Conservation (phyloP, 1,140 invertebrate genomes). For the Dolichoris vasculosae region DNA sequence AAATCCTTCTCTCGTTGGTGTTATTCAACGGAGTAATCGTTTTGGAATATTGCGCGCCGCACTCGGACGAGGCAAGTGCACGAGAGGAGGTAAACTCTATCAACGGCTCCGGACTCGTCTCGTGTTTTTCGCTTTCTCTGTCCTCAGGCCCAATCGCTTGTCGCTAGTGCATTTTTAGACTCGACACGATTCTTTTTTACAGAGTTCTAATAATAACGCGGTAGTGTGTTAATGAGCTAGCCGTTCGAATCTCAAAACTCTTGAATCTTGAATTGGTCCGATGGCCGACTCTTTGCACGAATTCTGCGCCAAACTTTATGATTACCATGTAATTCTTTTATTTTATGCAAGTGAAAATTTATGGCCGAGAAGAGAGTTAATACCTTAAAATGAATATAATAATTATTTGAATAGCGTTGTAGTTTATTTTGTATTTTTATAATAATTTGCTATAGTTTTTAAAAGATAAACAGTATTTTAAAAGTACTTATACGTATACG, state of each 20-base stretch:
- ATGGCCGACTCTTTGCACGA: background rate
- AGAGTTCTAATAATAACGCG: conserved; percentile 5
- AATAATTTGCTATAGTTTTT: too few relatives aligned
- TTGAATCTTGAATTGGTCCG: background rate
- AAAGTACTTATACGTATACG: background rate
- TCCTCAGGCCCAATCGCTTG: background rate
- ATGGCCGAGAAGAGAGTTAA: too few relatives aligned
- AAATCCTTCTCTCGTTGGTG: conserved; percentile 49
- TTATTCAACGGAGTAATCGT: conserved; percentile 50
- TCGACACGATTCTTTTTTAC: conserved; percentile 27
- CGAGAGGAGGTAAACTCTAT: background rate
- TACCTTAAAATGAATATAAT: too few relatives aligned
- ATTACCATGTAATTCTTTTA: too few relatives aligned
- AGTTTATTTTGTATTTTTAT: too few relatives aligned
- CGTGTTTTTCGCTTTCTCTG: background rate
- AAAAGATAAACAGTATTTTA: too few relatives aligned
- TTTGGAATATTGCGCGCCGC: conserved; percentile 30
- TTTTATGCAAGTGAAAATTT: too few relatives aligned
- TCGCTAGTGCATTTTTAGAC: conserved; percentile 9
- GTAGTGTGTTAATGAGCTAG: background rate
- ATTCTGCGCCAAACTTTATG: background rate
- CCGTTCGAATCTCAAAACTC: background rate
- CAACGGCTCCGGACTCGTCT: background rate
- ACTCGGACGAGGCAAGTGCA: conserved; percentile 14
- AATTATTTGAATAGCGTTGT: too few relatives aligned